Conservation (phyloP, 1,140 invertebrate species). For the Cheumatopsyche charites region DNA sequence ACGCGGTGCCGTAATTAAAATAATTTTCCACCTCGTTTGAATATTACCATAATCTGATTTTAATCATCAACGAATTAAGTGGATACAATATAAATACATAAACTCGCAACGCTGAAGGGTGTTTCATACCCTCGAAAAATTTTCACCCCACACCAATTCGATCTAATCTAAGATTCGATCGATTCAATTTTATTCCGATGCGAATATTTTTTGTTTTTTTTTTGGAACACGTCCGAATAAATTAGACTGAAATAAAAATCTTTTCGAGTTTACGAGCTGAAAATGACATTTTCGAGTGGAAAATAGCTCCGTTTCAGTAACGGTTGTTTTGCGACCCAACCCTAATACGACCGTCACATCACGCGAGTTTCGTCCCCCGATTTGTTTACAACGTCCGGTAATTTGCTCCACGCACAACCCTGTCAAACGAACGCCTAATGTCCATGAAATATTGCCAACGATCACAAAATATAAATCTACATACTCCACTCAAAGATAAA, state of each 20-base stretch:
- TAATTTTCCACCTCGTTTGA: conserved; percentile 29
- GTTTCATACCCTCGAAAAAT: conserved; percentile 5
- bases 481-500: too few relatives aligned
- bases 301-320: conserved; percentile 5
- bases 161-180: too few relatives aligned
- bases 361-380: conserved; percentile 37
- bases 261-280: conserved; percentile 13
- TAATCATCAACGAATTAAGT: conserved; percentile 37
- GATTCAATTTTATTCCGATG: not conserved
- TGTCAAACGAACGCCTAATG: conserved; percentile 34
- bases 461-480: conserved; percentile 3
- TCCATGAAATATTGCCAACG: conserved; percentile 33
- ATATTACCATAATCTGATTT: conserved; percentile 40
- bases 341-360: conserved; percentile 31
- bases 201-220: too few relatives aligned
- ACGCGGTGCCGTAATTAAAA: conserved; percentile 32
- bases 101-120: conserved; percentile 20
- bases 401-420: conserved; percentile 39
- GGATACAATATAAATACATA: conserved; percentile 37
- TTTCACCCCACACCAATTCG: too few relatives aligned
- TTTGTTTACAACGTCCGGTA: conserved; percentile 44
- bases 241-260: too few relatives aligned
- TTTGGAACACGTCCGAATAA: not conserved
- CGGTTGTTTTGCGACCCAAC: conserved; percentile 20
- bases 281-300: conserved; percentile 18